These are phyloP conservation scores for Neogale vison DNA, from an alignment of 2,113 vertebrate genomes.

Conservation along the genomic window DNA sequence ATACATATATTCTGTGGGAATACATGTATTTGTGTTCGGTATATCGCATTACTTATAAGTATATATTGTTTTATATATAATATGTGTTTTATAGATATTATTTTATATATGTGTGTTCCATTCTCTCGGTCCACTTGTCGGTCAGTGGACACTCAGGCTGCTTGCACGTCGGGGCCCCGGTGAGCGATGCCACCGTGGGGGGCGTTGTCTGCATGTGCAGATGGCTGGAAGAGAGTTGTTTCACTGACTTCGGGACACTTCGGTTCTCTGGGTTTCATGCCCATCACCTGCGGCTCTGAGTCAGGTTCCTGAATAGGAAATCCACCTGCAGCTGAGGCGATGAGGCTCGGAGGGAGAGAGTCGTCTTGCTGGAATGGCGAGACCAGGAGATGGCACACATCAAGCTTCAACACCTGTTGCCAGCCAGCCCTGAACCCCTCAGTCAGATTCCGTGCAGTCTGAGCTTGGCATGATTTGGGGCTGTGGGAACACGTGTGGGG, in stretches of 20 bases:
- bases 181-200: not conserved
- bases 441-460: fast-evolving
- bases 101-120: not conserved
- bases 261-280: not conserved
- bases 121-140: too few species aligned
- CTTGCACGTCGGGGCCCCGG: not conserved
- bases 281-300: not conserved
- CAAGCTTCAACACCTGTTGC: too few species aligned
- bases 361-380: too few species aligned
- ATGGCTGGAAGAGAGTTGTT: not conserved
- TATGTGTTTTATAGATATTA: not conserved
- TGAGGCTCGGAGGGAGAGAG: not conserved
- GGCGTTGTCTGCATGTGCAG: not conserved
- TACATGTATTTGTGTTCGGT: not conserved
- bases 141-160: not conserved
- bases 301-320: not conserved
- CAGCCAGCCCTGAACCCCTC: fast-evolving
- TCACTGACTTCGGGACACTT: not conserved
- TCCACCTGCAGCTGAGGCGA: not conserved
- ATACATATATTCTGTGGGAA: not conserved
- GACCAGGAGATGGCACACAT: not conserved
- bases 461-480: too few species aligned
- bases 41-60: not conserved
- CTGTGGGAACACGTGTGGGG: fast-evolving
- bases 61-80: not conserved